A percentile compares a stretch with the other conserved stretches of the same genome.
These are phyloP conservation scores for Icerya purchasi DNA, from an alignment of 2,888 invertebrate genomes.

Conservation along the genomic window DNA sequence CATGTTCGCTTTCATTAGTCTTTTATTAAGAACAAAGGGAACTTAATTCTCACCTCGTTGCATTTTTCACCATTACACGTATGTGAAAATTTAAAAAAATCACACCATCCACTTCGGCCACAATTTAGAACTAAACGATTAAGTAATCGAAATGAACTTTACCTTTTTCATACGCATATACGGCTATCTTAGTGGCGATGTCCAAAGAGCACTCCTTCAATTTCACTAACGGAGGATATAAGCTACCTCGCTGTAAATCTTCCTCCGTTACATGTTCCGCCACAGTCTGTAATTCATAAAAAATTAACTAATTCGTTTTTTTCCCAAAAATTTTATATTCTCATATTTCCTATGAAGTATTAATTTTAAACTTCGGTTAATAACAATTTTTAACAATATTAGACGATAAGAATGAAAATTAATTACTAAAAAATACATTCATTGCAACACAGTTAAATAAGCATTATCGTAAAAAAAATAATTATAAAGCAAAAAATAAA, in stretches of 20 bases:
- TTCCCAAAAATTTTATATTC: neutral
- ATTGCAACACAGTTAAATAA: too few relatives aligned
- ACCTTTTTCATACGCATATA: constrained; percentile 78
- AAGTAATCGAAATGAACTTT: constrained; percentile 18
- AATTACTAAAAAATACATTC: too few relatives aligned
- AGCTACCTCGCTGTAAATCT: constrained; percentile 62
- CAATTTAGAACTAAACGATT: too few relatives aligned
- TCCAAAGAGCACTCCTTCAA: constrained; percentile 73
- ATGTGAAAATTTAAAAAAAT: too few relatives aligned
- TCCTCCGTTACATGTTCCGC: constrained; percentile 63
- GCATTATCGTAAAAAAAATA: too few relatives aligned
- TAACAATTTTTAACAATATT: neutral
- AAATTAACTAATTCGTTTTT: neutral
- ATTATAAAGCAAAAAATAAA: too few relatives aligned
- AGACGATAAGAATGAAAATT: neutral
- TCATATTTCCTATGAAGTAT: neutral
- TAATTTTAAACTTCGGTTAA: neutral
- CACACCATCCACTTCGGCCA: too few relatives aligned
- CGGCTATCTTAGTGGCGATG: constrained; percentile 69
- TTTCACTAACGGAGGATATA: constrained; percentile 72
- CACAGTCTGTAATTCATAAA: constrained; percentile 35
- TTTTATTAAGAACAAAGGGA: too few relatives aligned
- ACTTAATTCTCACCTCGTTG: too few relatives aligned
- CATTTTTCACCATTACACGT: too few relatives aligned
- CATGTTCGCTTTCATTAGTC: too few relatives aligned